Percentiles rank a stretch among this genome's conserved stretches.
These are phyloP conservation scores for Morus bassanus DNA, from an alignment of 2,797 vertebrate genomes.

Conservation along the genomic window DNA sequence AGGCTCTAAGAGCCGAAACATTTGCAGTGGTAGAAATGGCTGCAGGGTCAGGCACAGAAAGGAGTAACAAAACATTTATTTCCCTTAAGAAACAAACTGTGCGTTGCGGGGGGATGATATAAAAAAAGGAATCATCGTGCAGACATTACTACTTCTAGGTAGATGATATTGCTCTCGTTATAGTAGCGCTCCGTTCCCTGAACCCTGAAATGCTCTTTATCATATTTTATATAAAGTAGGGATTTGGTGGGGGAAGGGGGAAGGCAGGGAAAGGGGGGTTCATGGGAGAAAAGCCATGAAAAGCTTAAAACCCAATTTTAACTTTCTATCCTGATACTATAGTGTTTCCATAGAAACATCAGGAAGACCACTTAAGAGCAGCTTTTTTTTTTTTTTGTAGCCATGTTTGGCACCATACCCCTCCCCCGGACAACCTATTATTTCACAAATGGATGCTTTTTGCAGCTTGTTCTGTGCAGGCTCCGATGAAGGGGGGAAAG, in stretches of 20 bases:
- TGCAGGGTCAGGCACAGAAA: neutral
- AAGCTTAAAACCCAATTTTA: constrained; percentile 47
- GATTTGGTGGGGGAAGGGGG: neutral
- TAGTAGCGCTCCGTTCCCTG: accelerated
- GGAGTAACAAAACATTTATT: neutral
- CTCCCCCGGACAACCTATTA: constrained; percentile 61
- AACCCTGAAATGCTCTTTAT: constrained; percentile 17
- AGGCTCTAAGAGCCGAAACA: accelerated
- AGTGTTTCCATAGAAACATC: constrained; percentile 74
- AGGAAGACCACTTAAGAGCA: constrained; percentile 59
- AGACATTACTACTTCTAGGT: neutral
- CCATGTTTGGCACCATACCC: constrained; percentile 38
- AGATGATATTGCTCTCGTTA: accelerated
- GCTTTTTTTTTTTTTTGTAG: constrained; percentile 16
- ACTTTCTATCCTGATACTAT: constrained; percentile 61
- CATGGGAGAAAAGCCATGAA: neutral
- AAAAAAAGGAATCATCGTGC: neutral
- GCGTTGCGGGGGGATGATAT: accelerated
- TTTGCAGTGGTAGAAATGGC: accelerated
- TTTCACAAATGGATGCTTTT: constrained; percentile 57
- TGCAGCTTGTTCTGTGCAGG: constrained; percentile 55
- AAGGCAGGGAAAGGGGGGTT: too few relatives aligned
- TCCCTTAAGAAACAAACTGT: neutral
- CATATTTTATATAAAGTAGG: neutral
- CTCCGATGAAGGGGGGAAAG: constrained; percentile 13